Evolutionary conservation across 2,113 vertebrate genomes (phyloP), one percentile per base, ranked within the genome.

Genomic region (Pachyramphus minor): DNA sequence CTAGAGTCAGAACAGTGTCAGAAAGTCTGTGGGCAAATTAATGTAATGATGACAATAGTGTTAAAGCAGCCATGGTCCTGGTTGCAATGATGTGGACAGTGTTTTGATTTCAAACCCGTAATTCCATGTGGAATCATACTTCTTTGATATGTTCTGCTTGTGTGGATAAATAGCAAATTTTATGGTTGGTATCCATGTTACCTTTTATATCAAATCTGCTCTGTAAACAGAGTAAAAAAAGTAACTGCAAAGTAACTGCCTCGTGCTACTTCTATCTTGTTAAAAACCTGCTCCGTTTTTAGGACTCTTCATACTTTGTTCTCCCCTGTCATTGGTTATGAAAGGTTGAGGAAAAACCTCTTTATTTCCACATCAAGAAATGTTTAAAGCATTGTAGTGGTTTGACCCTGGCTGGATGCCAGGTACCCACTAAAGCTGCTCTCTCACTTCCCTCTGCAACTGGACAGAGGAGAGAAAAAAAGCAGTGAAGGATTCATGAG

Each of bases 211-310:
- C 77, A 84, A 87, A 75, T 44, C 39, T 76, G 12, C 19, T 62
- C 66, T 81, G n/a, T 71, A 66, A 89, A 56, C 33, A 74, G 77
- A 75, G 27, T n/a, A n/a, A n/a, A n/a, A n/a, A n/a, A n/a, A n/a
- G n/a, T n/a, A n/a, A n/a, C n/a, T n/a, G n/a, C 1, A 16, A 89
- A 87, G 28, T 30, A 63, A 44, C 14, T 68, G 22, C 31, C 10
- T 77, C 0, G 0, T 35, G 3, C 30, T n/a, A 9, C 30, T 58
- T 47, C 25, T 20, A n/a, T 42, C 11, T 13, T 58, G n/a, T n/a
- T n/a, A n/a, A n/a, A n/a, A n/a, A n/a, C n/a, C n/a, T n/a, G n/a
- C n/a, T n/a, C n/a, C n/a, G n/a, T n/a, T n/a, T n/a, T n/a, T 56
- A 52, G 63, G 47, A 39, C 14, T 25, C 63, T 44, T 50, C 12